These are phyloP conservation scores for Arctopsyche grandis DNA, from an alignment of 1,140 invertebrate species.

Conservation along the genomic window DNA sequence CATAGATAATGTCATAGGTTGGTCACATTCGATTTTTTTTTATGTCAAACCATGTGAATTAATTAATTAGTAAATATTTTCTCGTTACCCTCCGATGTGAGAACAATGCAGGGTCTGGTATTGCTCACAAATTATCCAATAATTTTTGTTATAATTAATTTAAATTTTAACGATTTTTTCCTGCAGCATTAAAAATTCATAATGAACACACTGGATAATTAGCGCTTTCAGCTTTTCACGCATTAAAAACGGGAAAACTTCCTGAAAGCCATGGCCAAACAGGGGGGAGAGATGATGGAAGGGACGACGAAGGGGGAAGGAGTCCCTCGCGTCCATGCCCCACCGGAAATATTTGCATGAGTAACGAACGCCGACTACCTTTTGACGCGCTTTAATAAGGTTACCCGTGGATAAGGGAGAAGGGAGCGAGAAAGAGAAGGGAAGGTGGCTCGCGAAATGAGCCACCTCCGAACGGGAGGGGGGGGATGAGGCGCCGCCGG, in stretches of 20 bases:
- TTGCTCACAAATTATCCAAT: too few species aligned
- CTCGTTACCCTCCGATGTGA: too few species aligned
- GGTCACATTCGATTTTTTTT: too few species aligned
- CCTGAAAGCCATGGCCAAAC: not conserved
- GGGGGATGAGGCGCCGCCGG: not conserved
- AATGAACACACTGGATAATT: slow-evolving; percentile 31
- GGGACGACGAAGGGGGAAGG: not conserved
- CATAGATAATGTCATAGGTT: too few species aligned
- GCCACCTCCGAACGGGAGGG: not conserved
- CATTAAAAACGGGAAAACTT: slow-evolving; percentile 28
- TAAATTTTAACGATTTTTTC: not conserved
- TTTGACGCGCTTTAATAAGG: slow-evolving; percentile 51
- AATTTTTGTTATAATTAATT: not conserved
- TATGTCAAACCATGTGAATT: too few species aligned
- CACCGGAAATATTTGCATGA: slow-evolving; percentile 50
- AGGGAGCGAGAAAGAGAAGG: not conserved
- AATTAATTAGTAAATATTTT: too few species aligned
- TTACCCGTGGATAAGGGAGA: slow-evolving; percentile 35
- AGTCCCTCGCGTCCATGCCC: not conserved
- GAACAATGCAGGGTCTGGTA: too few species aligned
- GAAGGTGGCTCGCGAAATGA: not conserved
- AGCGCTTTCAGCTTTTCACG: not conserved
- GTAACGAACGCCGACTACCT: slow-evolving; percentile 49
- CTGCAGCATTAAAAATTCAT: slow-evolving; percentile 17
- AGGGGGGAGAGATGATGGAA: not conserved